Base-by-base conservation (phyloP, 2,888 invertebrate genomes). In the Leucophora obtusa region DNA sequence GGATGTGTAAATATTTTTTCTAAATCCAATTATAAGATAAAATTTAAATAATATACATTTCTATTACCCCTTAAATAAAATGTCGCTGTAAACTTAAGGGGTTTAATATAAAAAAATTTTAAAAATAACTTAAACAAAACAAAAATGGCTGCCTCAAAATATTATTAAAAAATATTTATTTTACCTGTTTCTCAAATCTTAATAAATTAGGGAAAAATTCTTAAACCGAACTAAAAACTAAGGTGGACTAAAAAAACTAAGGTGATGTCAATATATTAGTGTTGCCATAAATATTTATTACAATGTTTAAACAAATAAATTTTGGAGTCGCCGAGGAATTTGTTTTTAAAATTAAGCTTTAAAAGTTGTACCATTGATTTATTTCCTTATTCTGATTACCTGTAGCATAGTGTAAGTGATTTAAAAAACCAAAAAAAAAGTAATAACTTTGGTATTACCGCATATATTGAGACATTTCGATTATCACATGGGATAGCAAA, bases 71-170 rank as follows among this genome's bases (percentile, higher is more conserved):
- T 28, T 28, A 28, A 28, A 1, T 7, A 28, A 28, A 6, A 28
- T 7, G 28, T 28, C 28, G 28, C 7, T 7, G 7, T 28, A 7
- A 28, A 28, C 4, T 28, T 4, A 28, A 28, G 28, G 28, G 28
- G 28, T 28, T 28, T n/a, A 47, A 47, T 47, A n/a, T 47, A 38
- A 56, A 43, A 35, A 53, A 68, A 62, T 58, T 50, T 21, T 18
- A 53, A 68, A 66, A 63, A 51, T 63, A 72, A 62, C 51, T 35
- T 68, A 60, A 59, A 54, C 54, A 54, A 71, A 11, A 66, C n/a
- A 60, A 68, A 66, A 74, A 77, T 81, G 81, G 77, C 69, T 77
- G 73, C 77, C 73, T 66, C 60, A 73, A 77, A 63, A 35, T 54
- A 51, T 54, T 11, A 24, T 18, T 50, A 50, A 21, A 21, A 59